These are phyloP conservation scores for Blastobasis adustella DNA, from an alignment of 2,888 invertebrate genomes.

Conservation along the genomic window DNA sequence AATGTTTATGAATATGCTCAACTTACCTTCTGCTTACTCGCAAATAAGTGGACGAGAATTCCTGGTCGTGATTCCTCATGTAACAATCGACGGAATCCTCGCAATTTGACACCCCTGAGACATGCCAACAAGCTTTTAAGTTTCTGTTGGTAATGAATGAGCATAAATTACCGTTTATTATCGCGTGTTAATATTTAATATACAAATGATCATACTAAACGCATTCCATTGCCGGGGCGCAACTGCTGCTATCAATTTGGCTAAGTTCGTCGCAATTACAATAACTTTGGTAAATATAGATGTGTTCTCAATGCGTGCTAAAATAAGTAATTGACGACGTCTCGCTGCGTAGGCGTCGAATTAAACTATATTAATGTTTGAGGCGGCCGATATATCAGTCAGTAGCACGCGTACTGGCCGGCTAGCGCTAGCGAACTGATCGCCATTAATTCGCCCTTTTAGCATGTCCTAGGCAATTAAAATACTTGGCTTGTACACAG, in stretches of 20 bases:
- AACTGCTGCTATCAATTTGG: slow-evolving; percentile 1
- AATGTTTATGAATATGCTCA: too few species aligned
- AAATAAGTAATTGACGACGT: neutral
- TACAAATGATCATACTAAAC: neutral
- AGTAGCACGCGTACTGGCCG: slow-evolving; percentile 1
- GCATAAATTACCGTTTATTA: slow-evolving; percentile 3
- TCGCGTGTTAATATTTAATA: slow-evolving; percentile 2
- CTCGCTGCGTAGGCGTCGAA: neutral
- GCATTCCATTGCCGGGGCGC: neutral
- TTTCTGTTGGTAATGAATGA: too few species aligned
- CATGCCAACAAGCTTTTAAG: too few species aligned
- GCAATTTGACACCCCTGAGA: too few species aligned
- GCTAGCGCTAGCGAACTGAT: slow-evolving; percentile 7
- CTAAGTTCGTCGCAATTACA: slow-evolving; percentile 5
- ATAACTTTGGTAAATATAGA: neutral
- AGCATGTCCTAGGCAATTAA: slow-evolving; percentile 25
- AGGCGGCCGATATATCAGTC: slow-evolving; percentile 11
- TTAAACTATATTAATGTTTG: slow-evolving; percentile 9
- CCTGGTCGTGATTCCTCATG: too few species aligned
- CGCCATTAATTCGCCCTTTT: slow-evolving; percentile 23
- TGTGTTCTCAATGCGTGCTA: neutral
- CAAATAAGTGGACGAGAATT: neutral
- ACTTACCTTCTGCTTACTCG: too few species aligned
- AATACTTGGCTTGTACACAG: slow-evolving; percentile 24
- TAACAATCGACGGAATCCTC: too few species aligned